These are phyloP conservation scores for Rhineura floridana DNA, from an alignment of 2,113 vertebrate species.

Conservation along the genomic window DNA sequence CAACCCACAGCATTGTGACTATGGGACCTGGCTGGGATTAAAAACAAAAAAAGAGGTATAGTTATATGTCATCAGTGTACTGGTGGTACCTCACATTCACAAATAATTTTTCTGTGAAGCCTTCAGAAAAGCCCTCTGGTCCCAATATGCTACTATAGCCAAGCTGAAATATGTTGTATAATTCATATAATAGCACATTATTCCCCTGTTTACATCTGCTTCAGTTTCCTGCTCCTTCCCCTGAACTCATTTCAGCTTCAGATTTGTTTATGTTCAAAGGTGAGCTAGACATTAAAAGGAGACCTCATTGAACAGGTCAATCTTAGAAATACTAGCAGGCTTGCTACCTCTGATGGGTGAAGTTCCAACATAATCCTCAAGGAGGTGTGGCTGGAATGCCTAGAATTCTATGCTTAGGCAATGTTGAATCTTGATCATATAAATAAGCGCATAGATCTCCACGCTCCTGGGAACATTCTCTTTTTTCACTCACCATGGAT, in stretches of 20 bases:
- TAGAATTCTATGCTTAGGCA: not conserved
- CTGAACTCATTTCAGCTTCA: not conserved
- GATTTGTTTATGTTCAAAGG: not conserved
- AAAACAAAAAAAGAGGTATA: no score
- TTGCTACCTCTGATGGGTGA: not conserved
- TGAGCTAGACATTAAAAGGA: not conserved
- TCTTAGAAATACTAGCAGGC: not conserved
- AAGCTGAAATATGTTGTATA: not conserved
- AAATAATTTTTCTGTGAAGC: no score
- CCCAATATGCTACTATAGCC: no score
- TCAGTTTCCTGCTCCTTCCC: no score
- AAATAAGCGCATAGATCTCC: not conserved
- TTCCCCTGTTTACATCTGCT: no score
- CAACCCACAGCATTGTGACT: no score
- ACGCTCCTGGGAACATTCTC: not conserved
- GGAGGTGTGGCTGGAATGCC: not conserved
- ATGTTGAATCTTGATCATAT: not conserved
- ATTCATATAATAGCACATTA: not conserved
- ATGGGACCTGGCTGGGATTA: no score
- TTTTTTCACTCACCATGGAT: not conserved
- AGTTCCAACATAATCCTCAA: not conserved
- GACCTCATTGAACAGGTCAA: not conserved
- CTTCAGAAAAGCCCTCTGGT: no score
- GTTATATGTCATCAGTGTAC: no score
- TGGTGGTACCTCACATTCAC: no score